Base-by-base conservation (phyloP, 2,113 vertebrate species). In the Oceanites oceanicus region DNA sequence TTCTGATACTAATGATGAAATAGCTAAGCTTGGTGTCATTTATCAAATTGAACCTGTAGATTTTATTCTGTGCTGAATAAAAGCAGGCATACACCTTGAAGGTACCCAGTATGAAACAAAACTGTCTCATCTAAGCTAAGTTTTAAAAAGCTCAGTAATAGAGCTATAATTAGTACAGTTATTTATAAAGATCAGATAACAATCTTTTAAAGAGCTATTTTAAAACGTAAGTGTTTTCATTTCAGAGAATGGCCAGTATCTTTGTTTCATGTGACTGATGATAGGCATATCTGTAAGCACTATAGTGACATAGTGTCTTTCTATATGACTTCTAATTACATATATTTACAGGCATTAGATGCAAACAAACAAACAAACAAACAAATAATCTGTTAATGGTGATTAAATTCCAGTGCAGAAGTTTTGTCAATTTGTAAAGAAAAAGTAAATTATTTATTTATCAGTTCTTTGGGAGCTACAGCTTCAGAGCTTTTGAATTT, bases 331-430 rank as follows among this genome's bases (percentile, higher is more conserved):
- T 88, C 74, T 91, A 21, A 68, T 73, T 81, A n/a, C 11, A 58
- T 25, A 1, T 86, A 32, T 80, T 93, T 50, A 20, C 32, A 47
- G 52, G 30, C n/a, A 71, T 5, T 74, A n/a, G 47, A 93, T 72
- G 5, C 13, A 95, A 91, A 44, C 20, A 75, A 63, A 38, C 3
- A 86, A 90, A 81, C 9, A 36, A 65, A 56, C 42, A 42, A 50
- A 36, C n/a, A 79, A 36, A 36, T 10, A 10, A 38, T 44, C 29
- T 30, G 11, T 75, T 96, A 90, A 58, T 80, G 71, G 7, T 86
- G 19, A 95, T 92, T 96, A 73, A 80, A 79, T 90, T 95, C 30
- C 65, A 79, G 42, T 25, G 47, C 34, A 94, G 34, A 89, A 68
- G 10, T 49, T 83, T 72, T 47, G 32, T 34, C 27, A 90, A 38